Conservation (phyloP, 2,888 invertebrate genomes). For the Alloscopus bannaensis region DNA sequence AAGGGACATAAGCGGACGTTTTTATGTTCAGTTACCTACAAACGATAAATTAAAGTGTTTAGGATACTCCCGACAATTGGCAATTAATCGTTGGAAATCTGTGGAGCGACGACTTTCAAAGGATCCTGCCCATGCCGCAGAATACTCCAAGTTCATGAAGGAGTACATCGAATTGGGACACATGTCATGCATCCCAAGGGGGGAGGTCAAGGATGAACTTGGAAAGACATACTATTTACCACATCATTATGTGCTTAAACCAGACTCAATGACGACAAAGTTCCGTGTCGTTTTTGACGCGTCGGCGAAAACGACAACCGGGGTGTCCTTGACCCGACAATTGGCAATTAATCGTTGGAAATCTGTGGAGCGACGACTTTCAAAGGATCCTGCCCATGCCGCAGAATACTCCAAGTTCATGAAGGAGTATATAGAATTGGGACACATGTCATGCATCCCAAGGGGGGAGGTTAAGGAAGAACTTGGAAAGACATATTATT, state of each 20-base stretch:
- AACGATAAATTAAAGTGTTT: constrained; percentile 5
- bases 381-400: constrained; percentile 10
- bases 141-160: constrained; percentile 64
- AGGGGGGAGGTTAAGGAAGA: neutral
- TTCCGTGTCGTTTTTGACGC: constrained; percentile 65
- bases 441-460: constrained; percentile 67
- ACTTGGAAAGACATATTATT: constrained; percentile 15
- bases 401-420: constrained; percentile 62
- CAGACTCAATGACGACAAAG: constrained; percentile 55
- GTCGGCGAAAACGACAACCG: neutral
- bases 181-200: constrained; percentile 57
- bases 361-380: constrained; percentile 9
- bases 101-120: constrained; percentile 16
- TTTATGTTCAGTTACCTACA: constrained; percentile 40
- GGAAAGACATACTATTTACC: constrained; percentile 47
- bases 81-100: neutral
- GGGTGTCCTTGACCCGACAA: too few species aligned
- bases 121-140: neutral
- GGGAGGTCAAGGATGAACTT: neutral
- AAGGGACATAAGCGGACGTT: constrained; percentile 38
- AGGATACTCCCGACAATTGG: constrained; percentile 6
- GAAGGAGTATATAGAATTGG: constrained; percentile 66
- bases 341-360: constrained; percentile 2
- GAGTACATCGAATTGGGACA: constrained; percentile 70
- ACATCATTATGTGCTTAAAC: constrained; percentile 65